phyloP scores from a whole-genome alignment of 37 sponge, comb jelly and placozoan genomes.

The Tethya wilhelma region DNA sequence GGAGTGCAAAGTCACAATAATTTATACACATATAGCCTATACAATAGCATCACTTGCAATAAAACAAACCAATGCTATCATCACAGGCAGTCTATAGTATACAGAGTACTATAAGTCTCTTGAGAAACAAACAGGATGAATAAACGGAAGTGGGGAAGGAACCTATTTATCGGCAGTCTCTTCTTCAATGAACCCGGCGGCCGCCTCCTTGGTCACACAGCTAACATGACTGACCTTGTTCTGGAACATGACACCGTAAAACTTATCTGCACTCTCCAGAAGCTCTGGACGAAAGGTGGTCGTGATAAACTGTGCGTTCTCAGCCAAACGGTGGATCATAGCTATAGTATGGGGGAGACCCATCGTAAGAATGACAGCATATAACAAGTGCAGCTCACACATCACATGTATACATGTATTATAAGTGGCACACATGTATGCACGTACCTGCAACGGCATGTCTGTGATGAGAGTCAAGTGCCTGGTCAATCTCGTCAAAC shows the following conservation, averaged over 20 bases:
- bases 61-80: too few relatives aligned
- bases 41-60: too few relatives aligned
- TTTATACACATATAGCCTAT: too few relatives aligned
- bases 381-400: not conserved
- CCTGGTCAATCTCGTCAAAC: slow-evolving; percentile 99
- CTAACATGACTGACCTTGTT: slow-evolving; percentile 92
- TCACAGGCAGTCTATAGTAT: too few relatives aligned
- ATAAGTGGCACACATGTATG: not conserved
- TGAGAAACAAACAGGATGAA: too few relatives aligned
- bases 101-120: too few relatives aligned
- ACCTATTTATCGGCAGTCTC: slow-evolving; percentile 77
- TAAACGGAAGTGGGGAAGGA: too few relatives aligned
- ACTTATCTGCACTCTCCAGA: slow-evolving; percentile 92
- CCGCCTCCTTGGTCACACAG: slow-evolving; percentile 83
- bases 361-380: too few relatives aligned
- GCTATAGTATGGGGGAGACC: too few relatives aligned
- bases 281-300: slow-evolving; percentile 98
- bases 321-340: slow-evolving; percentile 87
- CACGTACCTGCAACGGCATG: slow-evolving; percentile 89
- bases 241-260: slow-evolving; percentile 91
- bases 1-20: too few relatives aligned
- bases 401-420: slow-evolving; percentile 1
- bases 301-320: slow-evolving; percentile 97
- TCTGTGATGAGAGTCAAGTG: slow-evolving; percentile 94
- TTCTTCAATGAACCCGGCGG: slow-evolving; percentile 90